phyloP scores from a whole-genome alignment of 1,140 invertebrate genomes.

The Macrocentrus cingulum region DNA sequence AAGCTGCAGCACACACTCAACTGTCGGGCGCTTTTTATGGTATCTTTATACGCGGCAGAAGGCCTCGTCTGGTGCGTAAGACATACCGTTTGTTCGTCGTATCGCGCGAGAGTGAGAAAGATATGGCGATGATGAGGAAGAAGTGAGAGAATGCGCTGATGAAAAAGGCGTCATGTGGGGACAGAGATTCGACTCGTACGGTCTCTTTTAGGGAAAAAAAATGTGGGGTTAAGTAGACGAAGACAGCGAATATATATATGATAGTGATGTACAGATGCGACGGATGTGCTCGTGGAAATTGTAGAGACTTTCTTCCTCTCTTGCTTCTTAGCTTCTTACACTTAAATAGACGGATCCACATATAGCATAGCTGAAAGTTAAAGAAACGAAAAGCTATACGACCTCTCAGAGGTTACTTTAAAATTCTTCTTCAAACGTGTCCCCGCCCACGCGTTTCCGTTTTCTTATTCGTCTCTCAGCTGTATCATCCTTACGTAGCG shows the following conservation, averaged over 20 bases:
- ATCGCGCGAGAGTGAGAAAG: not conserved
- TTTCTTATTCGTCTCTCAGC: not conserved
- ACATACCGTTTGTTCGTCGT: constrained; percentile 5
- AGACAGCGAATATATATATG: constrained; percentile 35
- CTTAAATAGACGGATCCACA: not conserved
- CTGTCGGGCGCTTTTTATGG: not conserved
- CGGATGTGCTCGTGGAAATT: constrained; percentile 44
- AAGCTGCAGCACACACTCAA: not conserved
- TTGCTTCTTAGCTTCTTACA: not conserved
- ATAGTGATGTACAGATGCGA: constrained; percentile 53
- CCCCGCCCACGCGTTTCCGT: not conserved
- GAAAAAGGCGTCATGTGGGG: constrained; percentile 8
- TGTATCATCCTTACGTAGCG: not conserved
- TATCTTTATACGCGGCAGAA: not conserved
- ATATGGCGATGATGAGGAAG: constrained; percentile 14
- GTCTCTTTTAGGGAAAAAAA: not conserved
- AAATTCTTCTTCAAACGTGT: not conserved
- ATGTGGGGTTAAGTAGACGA: constrained; percentile 24
- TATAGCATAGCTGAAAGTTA: constrained; percentile 5
- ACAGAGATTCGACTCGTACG: constrained; percentile 6
- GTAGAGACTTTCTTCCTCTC: constrained; percentile 1
- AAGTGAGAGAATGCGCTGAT: not conserved
- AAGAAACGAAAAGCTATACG: not conserved
- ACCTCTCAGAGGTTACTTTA: constrained; percentile 5
- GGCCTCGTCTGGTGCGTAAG: not conserved